Percentiles rank a stretch among this genome's conserved stretches.
Evolutionary conservation across 2,113 vertebrate species (phyloP).

Genomic region (Nycticebus coucang): DNA sequence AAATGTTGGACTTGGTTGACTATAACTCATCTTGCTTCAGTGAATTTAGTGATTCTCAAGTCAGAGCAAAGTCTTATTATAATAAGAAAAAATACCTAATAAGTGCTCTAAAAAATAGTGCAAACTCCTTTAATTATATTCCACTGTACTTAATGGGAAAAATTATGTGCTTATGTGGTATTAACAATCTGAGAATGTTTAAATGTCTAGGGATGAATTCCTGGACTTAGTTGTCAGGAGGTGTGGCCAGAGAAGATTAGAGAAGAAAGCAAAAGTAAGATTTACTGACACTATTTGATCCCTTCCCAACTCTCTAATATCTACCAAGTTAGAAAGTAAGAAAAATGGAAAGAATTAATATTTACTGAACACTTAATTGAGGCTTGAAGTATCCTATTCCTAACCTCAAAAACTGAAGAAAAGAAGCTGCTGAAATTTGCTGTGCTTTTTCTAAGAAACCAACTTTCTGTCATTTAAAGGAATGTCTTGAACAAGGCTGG

Average conservation of each 20-base stretch:
- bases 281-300: neutral
- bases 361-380: neutral
- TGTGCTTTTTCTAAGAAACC: neutral
- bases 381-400: neutral
- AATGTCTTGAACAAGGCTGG: neutral
- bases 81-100: neutral
- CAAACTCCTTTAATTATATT: neutral
- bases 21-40: neutral
- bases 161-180: neutral
- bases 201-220: neutral
- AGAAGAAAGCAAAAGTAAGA: neutral
- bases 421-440: neutral
- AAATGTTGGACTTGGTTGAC: neutral
- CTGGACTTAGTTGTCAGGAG: neutral
- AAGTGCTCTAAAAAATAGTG: neutral
- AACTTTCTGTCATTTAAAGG: neutral
- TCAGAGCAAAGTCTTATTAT: neutral
- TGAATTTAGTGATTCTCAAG: neutral
- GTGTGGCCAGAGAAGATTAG: too few species aligned
- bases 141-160: neutral
- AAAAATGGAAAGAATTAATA: neutral
- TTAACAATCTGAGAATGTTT: neutral
- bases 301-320: neutral
- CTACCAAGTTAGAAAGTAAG: neutral
- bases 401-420: neutral